phyloP scores from a whole-genome alignment of 2,113 vertebrate species.

The Chascanopsetta lugubris region DNA sequence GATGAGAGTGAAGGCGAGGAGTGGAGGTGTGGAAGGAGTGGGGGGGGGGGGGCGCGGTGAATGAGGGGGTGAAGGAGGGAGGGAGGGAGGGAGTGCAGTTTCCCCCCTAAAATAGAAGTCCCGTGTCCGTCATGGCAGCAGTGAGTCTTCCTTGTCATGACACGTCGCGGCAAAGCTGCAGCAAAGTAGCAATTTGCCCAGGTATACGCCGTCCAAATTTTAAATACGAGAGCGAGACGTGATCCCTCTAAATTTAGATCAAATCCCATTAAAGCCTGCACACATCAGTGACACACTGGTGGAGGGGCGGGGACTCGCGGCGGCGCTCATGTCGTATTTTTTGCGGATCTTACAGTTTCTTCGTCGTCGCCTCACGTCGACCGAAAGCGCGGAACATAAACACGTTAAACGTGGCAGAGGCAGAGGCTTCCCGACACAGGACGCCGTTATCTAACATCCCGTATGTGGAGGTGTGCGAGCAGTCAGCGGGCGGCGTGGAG shows the following conservation, averaged over 20 bases:
- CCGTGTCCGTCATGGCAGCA: conserved; percentile 58
- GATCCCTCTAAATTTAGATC: conserved; percentile 79
- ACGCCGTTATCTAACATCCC: too few species aligned
- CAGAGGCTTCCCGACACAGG: neutral
- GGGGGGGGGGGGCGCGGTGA: conserved; percentile 42
- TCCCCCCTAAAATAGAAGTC: conserved; percentile 77
- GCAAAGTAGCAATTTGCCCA: conserved; percentile 79
- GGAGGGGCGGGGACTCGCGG: too few species aligned
- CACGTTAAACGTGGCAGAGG: neutral
- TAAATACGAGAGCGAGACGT: conserved; percentile 66
- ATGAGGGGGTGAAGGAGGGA: too few species aligned
- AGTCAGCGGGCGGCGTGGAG: too few species aligned
- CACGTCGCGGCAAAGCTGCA: conserved; percentile 69
- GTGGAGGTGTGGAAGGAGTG: too few species aligned
- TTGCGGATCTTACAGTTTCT: too few species aligned
- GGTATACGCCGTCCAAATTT: conserved; percentile 69
- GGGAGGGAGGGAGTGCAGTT: conserved; percentile 41
- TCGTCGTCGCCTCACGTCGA: too few species aligned
- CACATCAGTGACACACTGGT: conserved; percentile 60
- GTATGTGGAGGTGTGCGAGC: too few species aligned
- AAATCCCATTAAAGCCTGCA: conserved; percentile 78
- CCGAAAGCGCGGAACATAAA: too few species aligned
- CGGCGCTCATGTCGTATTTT: too few species aligned
- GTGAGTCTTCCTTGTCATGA: conserved; percentile 77
- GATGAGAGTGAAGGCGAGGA: too few species aligned